Evolutionary conservation across 2,797 vertebrate genomes (phyloP), one percentile per base, ranked within the genome.

Genomic region (Salarias fasciatus): DNA sequence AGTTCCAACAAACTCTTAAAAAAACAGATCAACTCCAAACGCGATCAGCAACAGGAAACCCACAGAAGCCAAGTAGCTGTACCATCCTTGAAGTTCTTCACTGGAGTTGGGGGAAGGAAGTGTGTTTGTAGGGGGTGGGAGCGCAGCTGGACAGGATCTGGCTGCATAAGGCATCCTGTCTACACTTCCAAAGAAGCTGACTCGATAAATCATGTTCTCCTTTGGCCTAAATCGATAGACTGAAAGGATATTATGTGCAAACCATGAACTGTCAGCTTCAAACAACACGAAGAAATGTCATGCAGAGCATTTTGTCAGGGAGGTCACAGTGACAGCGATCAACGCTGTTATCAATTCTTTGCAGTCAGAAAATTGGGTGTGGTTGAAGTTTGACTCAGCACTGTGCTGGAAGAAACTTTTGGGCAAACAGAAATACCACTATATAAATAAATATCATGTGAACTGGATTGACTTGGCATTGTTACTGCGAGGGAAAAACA

Each of bases 81-180:
- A 28, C 60, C 72, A 11, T 50, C 47, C 54, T 58, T 29, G 13
- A 69, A 45, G 30, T 58, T 64, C 15, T 24, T 68, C 18, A 56
- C 35, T 18, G 14, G 9, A 47, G 60, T 10, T 61, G 36, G 59
- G 69, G 80, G 86, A 89, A 89, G 89, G 87, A 91, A 88, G 65
- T 69, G 33, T 52, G 54, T 44, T 38, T 8, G 12, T 15, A 12
- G 5, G 50, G 28, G 11, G 53, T 35, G 52, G 7, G 53, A 40
- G 14, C 2, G 11, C 13, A 61, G 40, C 43, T 45, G 43, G 51
- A 67, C 14, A 71, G 31, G 69, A 62, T 54, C 60, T 47, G 55
- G 38, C 69, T 67, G 43, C 66, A 43, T 51, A n/a, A 14, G 70
- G 55, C 64, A 86, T 91, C 88, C 86, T 87, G 84, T 80, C 75